Evolutionary conservation across 1,140 invertebrate genomes (phyloP).

Genomic region (Drosophila varians): DNA sequence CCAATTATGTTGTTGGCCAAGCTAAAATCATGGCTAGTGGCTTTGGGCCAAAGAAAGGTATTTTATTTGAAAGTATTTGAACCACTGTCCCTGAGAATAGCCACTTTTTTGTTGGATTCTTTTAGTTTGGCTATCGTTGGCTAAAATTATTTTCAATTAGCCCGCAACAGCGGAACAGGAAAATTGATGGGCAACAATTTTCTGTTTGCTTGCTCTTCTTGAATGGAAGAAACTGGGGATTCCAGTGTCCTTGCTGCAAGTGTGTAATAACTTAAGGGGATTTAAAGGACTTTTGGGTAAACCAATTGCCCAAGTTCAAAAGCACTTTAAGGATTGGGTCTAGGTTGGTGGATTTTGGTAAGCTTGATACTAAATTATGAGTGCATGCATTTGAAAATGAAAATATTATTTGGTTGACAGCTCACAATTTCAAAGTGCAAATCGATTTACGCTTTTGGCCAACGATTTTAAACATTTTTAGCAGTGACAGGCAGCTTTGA

Average conservation of each 20-base stretch:
- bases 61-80: too few species aligned
- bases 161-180: constrained; percentile 23
- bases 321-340: neutral
- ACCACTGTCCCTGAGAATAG: constrained; percentile 3
- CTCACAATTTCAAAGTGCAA: constrained; percentile 11
- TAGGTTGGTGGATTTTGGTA: neutral
- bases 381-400: constrained; percentile 5
- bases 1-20: too few species aligned
- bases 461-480: constrained; percentile 10
- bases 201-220: neutral
- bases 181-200: constrained; percentile 32
- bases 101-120: constrained; percentile 17
- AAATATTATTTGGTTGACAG: constrained; percentile 14
- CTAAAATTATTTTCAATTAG: constrained; percentile 74
- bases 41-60: too few species aligned
- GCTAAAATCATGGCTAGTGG: too few species aligned
- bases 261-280: neutral
- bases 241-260: constrained; percentile 14
- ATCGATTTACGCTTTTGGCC: constrained; percentile 15
- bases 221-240: neutral
- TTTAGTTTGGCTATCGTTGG: constrained; percentile 42
- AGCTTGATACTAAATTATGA: neutral
- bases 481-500: neutral
- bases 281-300: neutral
- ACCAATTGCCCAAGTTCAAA: neutral